Evolutionary conservation across 2,797 vertebrate species (phyloP), one percentile per base, ranked within the genome.

Genomic region (Scyliorhinus canicula): DNA sequence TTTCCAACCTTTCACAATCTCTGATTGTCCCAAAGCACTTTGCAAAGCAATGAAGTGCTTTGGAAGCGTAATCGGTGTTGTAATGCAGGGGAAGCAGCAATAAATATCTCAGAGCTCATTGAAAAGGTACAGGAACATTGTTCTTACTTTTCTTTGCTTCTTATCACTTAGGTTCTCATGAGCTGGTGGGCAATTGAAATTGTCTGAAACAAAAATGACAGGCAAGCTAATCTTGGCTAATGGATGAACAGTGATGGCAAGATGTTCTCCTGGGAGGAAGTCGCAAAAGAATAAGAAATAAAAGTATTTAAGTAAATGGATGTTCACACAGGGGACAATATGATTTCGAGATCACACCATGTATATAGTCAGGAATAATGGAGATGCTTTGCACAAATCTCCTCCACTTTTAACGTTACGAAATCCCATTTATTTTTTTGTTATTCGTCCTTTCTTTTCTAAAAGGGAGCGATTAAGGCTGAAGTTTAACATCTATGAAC

Each of bases 271-370:
- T n/a, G 57, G 40, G 88, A 65, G 88, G 65, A 26, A 12, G 57
- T 91, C 8, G n/a, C 21, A 19, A 63, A 91, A n/a, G 88, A 63
- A 63, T 63, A 91, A 8, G 44, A 7, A 26, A 47, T 44, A 26
- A 82, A 82, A 63, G n/a, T 65, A 44, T 91, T 91, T 65, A 91
- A 91, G 60, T 91, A 91, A 91, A 91, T 65, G 88, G n/a, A 65
- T 26, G 60, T 40, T 91, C 57, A 26, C 60, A 91, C 88, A 40
- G 60, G 7, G 52, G 60, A 28, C 11, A 44, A 44, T 63, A 44
- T 44, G 21, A 82, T 50, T 91, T 65, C 3, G 57, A 65, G 19
- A 44, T 91, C 21, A 91, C 3, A 44, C 9, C 88, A 65, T 1
- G 24, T 26, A 65, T 44, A 44, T 26, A 40, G n/a, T 65, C 35